phyloP scores from a whole-genome alignment of 2,888 invertebrate species.

The Plagodis pulveraria region DNA sequence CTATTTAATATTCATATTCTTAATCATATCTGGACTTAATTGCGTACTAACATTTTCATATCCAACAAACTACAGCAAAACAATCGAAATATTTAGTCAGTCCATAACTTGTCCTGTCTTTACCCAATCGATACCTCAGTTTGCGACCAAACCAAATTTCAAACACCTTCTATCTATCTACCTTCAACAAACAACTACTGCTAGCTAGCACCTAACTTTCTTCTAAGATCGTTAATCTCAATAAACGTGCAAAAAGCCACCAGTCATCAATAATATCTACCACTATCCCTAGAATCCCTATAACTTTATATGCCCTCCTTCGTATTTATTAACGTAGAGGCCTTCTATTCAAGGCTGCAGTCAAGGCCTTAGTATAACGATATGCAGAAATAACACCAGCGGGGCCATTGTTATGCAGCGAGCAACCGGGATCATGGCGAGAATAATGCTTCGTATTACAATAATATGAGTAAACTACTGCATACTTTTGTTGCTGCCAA shows the following conservation, averaged over 20 bases:
- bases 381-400: constrained; percentile 21
- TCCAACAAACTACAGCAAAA: no score
- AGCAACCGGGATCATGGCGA: constrained; percentile 9
- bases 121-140: no score
- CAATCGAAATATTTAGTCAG: no score
- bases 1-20: no score
- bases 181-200: neutral
- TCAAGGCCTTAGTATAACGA: constrained; percentile 16
- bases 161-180: no score
- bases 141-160: neutral
- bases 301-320: constrained; percentile 22
- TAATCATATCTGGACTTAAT: no score
- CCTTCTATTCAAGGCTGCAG: constrained; percentile 21
- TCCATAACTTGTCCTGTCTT: no score
- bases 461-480: constrained; percentile 6
- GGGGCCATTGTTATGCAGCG: constrained; percentile 19
- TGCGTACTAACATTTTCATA: no score
- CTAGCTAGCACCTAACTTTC: neutral
- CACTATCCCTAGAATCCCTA: constrained; percentile 17
- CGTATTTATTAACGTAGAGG: constrained; percentile 12
- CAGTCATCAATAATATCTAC: constrained; percentile 8
- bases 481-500: constrained; percentile 9
- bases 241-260: constrained; percentile 10
- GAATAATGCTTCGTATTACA: constrained; percentile 14
- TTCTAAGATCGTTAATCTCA: constrained; percentile 2